Base-by-base conservation (phyloP, 2,113 vertebrate species). In the Osmerus eperlanus region DNA sequence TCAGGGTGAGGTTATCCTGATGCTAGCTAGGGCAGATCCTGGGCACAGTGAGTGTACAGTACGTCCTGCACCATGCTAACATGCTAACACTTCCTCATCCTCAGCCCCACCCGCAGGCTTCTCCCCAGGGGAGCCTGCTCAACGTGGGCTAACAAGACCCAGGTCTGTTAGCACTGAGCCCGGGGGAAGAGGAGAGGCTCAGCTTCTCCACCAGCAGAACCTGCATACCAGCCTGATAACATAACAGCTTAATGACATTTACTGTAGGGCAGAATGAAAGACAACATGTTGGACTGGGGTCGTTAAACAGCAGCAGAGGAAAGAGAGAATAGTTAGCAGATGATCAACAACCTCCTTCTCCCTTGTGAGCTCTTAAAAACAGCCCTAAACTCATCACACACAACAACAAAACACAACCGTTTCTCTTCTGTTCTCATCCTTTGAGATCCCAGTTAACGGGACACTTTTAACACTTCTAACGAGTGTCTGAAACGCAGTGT, bases 281-380 rank as follows among this genome's bases (percentile, higher is more conserved):
- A 73, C 75, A 73, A 58, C 76, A 74, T 54, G 68, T 78, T 66
- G 65, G 56, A 67, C 66, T 86, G 29, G 71, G 85, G 19, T 36
- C 78, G 77, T 83, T 80, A 87, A 87, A 84, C 81, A 83, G 81
- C 78, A 79, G 76, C 12, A 28, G 72, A 65, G 11, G 36, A 36
- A 36, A 65, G 5, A 72, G 4, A 64, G 51, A 82, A 81, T 80
- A 78, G 74, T 73, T 82, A 77, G 71, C 84, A 87, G 84, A 85
- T 86, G 80, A 56, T 56, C 55, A 56, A 56, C 41, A 47, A 47
- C 41, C 41, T 47, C 41, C 41, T 12, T 47, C 41, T 47, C 7
- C 41, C 41, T 47, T 7, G 8, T 32, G 69, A 67, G 68, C 67
- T 65, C 14, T 15, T 3, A 71, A 70, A 77, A 51, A 77, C 64